Percentiles rank a stretch among this genome's conserved stretches.
phyloP scores from a whole-genome alignment of 1,140 invertebrate genomes.

The Lordiphosa clarofinis region DNA sequence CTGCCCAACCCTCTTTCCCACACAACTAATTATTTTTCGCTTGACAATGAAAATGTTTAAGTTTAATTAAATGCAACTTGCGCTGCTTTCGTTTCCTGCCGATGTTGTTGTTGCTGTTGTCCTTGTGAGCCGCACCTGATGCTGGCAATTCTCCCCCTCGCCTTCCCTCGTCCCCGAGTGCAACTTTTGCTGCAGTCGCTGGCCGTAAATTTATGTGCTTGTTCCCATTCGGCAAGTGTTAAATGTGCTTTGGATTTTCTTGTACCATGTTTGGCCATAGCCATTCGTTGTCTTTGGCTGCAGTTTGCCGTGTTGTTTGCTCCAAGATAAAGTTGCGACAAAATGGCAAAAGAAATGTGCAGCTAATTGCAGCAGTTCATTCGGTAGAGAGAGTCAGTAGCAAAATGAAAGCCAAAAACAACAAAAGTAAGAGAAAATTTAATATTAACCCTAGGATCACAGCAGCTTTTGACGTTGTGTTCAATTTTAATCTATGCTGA shows the following conservation, averaged over 20 bases:
- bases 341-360: constrained; percentile 38
- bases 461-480: too few relatives aligned
- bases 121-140: constrained; percentile 58
- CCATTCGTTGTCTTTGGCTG: constrained; percentile 7
- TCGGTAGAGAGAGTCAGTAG: neutral
- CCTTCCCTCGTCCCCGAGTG: constrained; percentile 24
- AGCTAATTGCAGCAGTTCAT: constrained; percentile 61
- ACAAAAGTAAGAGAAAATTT: neutral
- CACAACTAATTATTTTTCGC: constrained; percentile 79
- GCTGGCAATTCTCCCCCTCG: constrained; percentile 17
- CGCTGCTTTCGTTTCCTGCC: constrained; percentile 56
- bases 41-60: constrained; percentile 79
- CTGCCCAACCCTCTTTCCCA: constrained; percentile 32
- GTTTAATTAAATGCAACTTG: constrained; percentile 78
- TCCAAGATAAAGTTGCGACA: constrained; percentile 41
- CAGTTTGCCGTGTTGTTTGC: constrained; percentile 22
- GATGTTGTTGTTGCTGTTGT: constrained; percentile 12
- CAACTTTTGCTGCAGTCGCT: constrained; percentile 53
- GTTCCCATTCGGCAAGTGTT: constrained; percentile 67
- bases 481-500: too few relatives aligned
- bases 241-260: constrained; percentile 60
- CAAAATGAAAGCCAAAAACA: neutral
- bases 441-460: neutral
- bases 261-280: constrained; percentile 34
- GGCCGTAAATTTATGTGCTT: constrained; percentile 64